Conservation (phyloP, 1,140 invertebrate genomes). For the Geopemphigus sp. region DNA sequence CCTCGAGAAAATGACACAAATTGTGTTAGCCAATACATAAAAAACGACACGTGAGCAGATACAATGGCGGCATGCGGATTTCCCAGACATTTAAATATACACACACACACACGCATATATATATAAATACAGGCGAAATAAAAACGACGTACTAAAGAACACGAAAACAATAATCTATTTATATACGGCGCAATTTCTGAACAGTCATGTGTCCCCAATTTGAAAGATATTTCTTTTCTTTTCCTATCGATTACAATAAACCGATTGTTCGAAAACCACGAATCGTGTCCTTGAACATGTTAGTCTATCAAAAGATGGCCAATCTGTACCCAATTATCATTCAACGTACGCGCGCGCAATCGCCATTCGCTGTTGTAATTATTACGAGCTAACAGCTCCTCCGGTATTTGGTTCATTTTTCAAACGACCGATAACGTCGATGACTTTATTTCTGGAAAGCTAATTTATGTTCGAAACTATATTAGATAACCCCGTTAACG, state of each 20-base stretch:
- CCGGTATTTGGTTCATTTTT: neutral
- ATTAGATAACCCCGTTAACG: neutral
- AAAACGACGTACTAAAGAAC: neutral
- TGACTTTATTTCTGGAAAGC: neutral
- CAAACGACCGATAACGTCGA: neutral
- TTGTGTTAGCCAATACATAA: too few relatives aligned
- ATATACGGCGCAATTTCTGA: neutral
- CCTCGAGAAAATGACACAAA: too few relatives aligned
- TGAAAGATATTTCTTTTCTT: neutral
- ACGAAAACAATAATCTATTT: constrained; percentile 9
- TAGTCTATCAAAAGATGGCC: neutral
- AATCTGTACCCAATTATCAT: neutral
- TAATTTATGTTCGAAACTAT: neutral
- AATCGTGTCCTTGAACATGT: neutral
- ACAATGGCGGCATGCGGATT: too few relatives aligned
- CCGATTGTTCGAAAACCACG: constrained; percentile 28
- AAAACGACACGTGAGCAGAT: too few relatives aligned
- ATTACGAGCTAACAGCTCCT: too few relatives aligned
- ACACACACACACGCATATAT: too few relatives aligned
- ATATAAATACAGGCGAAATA: neutral
- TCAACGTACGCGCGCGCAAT: neutral
- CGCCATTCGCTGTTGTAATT: too few relatives aligned
- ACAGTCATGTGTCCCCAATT: neutral
- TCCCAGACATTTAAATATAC: too few relatives aligned
- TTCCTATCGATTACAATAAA: constrained; percentile 5